phyloP scores from a whole-genome alignment of 2,113 vertebrate species.

The Bucco capensis region DNA sequence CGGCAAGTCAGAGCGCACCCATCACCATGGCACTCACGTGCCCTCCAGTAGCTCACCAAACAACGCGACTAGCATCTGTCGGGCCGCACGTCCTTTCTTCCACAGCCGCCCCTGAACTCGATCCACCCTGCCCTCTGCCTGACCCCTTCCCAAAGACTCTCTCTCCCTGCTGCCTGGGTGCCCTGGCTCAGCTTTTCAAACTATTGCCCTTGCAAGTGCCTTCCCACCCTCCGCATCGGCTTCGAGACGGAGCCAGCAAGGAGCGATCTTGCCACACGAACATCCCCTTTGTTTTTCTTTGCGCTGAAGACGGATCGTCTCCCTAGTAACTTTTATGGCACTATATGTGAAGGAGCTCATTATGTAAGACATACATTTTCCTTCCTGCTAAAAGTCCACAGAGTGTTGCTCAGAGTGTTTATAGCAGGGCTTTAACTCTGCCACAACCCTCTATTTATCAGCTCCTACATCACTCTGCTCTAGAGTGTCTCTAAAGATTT shows the following conservation, averaged over 20 bases:
- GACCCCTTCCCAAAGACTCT: conserved; percentile 15
- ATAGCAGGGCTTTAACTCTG: background rate
- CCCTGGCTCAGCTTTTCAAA: conserved; percentile 10
- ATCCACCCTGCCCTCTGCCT: conserved; percentile 43
- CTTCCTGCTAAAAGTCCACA: background rate
- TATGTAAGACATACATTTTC: conserved; percentile 19
- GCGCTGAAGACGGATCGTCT: conserved; percentile 5
- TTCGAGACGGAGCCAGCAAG: background rate
- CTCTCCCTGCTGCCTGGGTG: background rate
- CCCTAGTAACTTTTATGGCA: conserved; percentile 60
- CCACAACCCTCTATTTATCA: background rate
- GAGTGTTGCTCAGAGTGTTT: background rate
- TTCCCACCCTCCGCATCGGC: background rate
- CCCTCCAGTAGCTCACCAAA: background rate
- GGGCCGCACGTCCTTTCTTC: background rate
- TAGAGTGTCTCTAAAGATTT: background rate
- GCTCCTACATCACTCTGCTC: background rate
- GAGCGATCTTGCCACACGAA: conserved; percentile 3
- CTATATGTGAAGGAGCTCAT: background rate
- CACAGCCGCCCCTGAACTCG: background rate
- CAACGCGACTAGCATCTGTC: conserved; percentile 25
- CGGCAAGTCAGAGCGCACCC: background rate
- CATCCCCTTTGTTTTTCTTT: conserved; percentile 43
- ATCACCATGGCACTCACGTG: background rate
- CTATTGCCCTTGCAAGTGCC: background rate